Evolutionary conservation across 2,797 vertebrate genomes (phyloP).

Genomic region (Sparus aurata): DNA sequence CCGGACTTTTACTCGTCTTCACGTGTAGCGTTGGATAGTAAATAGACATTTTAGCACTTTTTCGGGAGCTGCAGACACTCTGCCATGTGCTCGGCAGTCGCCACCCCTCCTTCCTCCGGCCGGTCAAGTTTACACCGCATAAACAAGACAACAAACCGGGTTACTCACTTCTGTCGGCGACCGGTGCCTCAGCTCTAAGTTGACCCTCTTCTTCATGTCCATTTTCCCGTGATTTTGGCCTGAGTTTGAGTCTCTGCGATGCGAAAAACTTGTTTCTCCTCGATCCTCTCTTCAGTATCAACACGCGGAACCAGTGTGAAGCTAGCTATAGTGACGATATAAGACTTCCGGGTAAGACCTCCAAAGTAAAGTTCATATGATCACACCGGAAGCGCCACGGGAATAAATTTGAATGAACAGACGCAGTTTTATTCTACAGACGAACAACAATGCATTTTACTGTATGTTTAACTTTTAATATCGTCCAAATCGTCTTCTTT

Average conservation of each 20-base stretch:
- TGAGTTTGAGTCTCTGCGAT: constrained; percentile 25
- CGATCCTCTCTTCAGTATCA: constrained; percentile 65
- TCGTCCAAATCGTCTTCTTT: no score
- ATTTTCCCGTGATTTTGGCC: constrained; percentile 76
- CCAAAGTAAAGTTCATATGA: constrained; percentile 9
- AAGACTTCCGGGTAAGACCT: constrained; percentile 24
- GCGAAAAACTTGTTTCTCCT: constrained; percentile 51
- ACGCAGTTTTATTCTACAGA: accelerated
- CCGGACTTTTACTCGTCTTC: accelerated
- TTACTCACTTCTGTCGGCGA: constrained; percentile 90
- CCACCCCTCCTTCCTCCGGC: constrained; percentile 49
- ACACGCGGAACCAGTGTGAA: constrained; percentile 71
- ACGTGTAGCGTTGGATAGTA: accelerated
- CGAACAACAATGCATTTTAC: accelerated
- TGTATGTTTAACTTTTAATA: no score
- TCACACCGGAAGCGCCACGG: not conserved
- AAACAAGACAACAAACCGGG: constrained; percentile 30
- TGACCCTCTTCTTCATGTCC: constrained; percentile 93
- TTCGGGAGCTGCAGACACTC: constrained; percentile 3
- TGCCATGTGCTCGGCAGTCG: constrained; percentile 78
- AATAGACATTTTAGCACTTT: not conserved
- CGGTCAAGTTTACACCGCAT: constrained; percentile 39
- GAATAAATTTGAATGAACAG: no score
- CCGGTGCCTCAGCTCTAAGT: constrained; percentile 91
- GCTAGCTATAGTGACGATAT: not conserved